A percentile compares a stretch with the other conserved stretches of the same genome.
phyloP scores from a whole-genome alignment of 2,888 invertebrate species.

The Lithophane semibrunnea region DNA sequence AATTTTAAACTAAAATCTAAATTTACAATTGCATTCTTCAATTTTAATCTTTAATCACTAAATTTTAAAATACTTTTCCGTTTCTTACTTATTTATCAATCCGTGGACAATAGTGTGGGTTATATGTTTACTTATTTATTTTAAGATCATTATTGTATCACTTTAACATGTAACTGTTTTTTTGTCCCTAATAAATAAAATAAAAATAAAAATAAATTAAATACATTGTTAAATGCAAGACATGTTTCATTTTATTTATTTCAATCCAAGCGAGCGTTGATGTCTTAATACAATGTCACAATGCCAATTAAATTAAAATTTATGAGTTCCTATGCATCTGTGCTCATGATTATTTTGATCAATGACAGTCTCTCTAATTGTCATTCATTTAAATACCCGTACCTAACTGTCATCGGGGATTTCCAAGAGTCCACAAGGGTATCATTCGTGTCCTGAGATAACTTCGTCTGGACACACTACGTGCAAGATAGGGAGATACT shows the following conservation, averaged over 20 bases:
- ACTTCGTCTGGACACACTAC: slow-evolving; percentile 1
- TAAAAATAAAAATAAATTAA: too few relatives aligned
- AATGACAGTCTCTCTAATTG: slow-evolving; percentile 1
- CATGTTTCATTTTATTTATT: neutral
- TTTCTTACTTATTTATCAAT: too few relatives aligned
- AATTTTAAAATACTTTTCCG: too few relatives aligned
- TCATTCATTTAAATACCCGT: neutral
- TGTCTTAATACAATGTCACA: neutral
- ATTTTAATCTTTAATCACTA: too few relatives aligned
- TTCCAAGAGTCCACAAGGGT: slow-evolving; percentile 24
- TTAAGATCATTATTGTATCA: too few relatives aligned
- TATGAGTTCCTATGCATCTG: neutral
- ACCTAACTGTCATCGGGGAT: neutral
- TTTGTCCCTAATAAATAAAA: too few relatives aligned
- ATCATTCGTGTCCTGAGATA: slow-evolving; percentile 28
- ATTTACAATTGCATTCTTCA: too few relatives aligned
- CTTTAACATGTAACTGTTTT: too few relatives aligned
- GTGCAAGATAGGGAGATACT: neutral
- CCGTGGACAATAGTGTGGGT: too few relatives aligned
- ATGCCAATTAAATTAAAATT: slow-evolving; percentile 9
- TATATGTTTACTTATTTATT: too few relatives aligned
- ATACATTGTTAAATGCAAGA: neutral
- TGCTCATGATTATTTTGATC: neutral
- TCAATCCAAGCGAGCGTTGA: neutral
- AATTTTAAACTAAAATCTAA: too few relatives aligned